phyloP scores from a whole-genome alignment of 2,113 vertebrate genomes.

The Garra rufa region DNA sequence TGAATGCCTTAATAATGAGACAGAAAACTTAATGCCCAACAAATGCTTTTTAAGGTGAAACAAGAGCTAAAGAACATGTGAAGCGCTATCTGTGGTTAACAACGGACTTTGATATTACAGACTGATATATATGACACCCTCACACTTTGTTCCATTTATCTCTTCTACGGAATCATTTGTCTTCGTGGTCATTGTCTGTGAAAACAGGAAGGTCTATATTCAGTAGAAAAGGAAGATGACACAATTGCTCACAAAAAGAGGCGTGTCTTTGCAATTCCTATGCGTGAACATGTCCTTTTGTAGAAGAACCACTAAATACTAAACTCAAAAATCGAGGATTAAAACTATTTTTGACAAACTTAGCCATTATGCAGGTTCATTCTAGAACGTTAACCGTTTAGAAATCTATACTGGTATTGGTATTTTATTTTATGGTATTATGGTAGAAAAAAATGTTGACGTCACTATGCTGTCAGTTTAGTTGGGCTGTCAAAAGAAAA shows the following conservation, averaged over 20 bases:
- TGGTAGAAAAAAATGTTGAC: neutral
- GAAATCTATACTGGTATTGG: neutral
- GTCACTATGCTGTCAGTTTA: neutral
- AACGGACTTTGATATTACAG: neutral
- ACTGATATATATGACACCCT: neutral
- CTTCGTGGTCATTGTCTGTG: neutral
- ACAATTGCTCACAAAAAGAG: neutral
- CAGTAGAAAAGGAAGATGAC: slow-evolving; percentile 32
- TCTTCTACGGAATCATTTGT: neutral
- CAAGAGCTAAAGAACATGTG: neutral
- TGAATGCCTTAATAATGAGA: neutral
- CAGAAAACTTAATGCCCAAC: neutral
- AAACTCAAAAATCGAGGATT: neutral
- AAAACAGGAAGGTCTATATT: slow-evolving; percentile 18
- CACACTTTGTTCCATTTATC: neutral
- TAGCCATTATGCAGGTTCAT: neutral
- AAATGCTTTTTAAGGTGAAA: neutral
- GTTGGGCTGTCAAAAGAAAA: neutral
- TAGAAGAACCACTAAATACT: neutral
- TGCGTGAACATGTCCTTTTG: neutral
- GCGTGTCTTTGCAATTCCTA: neutral
- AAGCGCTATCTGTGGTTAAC: neutral
- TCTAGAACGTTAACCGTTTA: neutral
- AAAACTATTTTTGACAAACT: neutral
- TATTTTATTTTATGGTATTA: too few species aligned